Evolutionary conservation across 2,113 vertebrate genomes (phyloP), one percentile per base, ranked within the genome.

Genomic region (Corythaixoides concolor): DNA sequence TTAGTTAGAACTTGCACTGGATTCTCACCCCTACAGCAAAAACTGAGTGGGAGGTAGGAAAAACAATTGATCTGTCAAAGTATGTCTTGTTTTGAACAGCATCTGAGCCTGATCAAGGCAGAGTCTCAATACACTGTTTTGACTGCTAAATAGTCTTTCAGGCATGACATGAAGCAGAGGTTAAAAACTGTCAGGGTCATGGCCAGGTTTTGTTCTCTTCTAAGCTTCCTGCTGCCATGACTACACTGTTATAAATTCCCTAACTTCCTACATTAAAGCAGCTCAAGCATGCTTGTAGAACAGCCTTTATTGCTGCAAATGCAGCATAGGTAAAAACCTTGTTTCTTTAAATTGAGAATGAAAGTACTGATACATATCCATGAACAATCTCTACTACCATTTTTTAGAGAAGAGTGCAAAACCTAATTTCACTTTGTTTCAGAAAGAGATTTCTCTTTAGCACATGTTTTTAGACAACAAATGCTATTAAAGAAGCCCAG

Each of bases 91-190:
- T 85, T 68, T 63, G 66, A 89, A 19, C 30, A 88, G 45, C 53
- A 66, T 11, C 52, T 21, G 74, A 85, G 37, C 62, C 30, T 43
- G 69, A 37, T 8, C 13, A 22, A 52, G 69, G 64, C 18, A 56
- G 20, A 3, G 18, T 16, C 70, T 35, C 69, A 56, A 5, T 6
- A 22, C 30, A 60, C 3, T 2, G 0, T 43, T 79, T 55, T 11
- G 58, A 56, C 84, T 86, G 39, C 15, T 78, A 68, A 68, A 39
- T 9, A 47, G 39, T 7, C 30, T 81, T 67, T 58, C 13, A 53
- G 63, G 70, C 45, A 56, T 15, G 27, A 60, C 50, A 39, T 5
- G 75, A 74, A 72, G 37, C 32, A 85, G 56, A 88, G 43, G 47
- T 56, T 72, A 59, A 76, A 63, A 84, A 30, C 33, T 27, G 27